Conservation (phyloP, 2,113 vertebrate genomes). For the Sander lucioperca region DNA sequence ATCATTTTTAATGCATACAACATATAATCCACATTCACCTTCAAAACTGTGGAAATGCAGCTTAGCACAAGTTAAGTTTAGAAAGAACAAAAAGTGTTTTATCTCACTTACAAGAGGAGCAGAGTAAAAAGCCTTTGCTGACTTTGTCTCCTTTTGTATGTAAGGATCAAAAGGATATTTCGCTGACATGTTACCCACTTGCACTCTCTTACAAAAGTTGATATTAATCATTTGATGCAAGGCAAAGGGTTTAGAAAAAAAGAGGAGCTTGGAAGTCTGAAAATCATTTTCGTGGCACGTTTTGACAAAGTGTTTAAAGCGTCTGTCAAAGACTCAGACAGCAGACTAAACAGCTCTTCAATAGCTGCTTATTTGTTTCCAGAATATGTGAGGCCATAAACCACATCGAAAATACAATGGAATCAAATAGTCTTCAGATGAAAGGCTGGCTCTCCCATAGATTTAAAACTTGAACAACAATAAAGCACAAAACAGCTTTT, state of each 20-base stretch:
- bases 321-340: constrained; percentile 8
- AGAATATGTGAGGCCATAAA: constrained; percentile 19
- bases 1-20: background rate
- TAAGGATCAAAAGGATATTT: constrained; percentile 67
- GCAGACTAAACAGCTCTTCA: constrained; percentile 13
- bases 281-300: constrained; percentile 41
- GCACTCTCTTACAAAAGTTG: constrained; percentile 29
- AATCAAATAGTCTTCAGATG: constrained; percentile 22
- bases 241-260: constrained; percentile 45
- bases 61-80: constrained; percentile 17
- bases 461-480: background rate
- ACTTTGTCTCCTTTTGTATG: constrained; percentile 55
- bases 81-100: constrained; percentile 48
- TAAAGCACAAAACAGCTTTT: background rate
- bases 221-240: constrained; percentile 60
- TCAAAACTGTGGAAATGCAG: constrained; percentile 6
- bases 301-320: constrained; percentile 36
- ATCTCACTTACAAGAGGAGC: constrained; percentile 42
- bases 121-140: constrained; percentile 31
- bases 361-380: constrained; percentile 26
- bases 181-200: constrained; percentile 55
- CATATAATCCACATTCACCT: constrained; percentile 5
- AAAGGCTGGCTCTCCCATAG: background rate
- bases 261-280: constrained; percentile 44
- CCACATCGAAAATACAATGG: constrained; percentile 1